phyloP scores from a whole-genome alignment of 2,113 vertebrate genomes.

The Coptodon rendalli region DNA sequence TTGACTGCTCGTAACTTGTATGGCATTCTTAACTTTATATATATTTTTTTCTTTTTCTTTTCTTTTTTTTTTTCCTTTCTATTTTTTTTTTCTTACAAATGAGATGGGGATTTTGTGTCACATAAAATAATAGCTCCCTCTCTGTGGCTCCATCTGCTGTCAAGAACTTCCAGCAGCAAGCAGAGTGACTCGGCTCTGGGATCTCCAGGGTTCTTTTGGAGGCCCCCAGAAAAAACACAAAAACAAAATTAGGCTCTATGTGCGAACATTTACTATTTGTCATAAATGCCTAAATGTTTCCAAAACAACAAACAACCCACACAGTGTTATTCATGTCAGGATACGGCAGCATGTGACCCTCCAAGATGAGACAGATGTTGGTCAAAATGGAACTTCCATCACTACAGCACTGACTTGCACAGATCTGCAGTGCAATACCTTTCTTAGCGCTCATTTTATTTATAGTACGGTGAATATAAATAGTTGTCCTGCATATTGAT shows the following conservation, averaged over 20 bases:
- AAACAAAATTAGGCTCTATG: neutral
- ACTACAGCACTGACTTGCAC: neutral
- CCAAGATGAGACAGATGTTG: neutral
- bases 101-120: neutral
- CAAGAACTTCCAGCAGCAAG: neutral
- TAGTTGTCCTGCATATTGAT: neutral
- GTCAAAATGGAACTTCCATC: neutral
- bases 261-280: neutral
- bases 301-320: neutral
- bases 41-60: neutral
- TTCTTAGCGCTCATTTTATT: neutral
- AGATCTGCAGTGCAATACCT: neutral
- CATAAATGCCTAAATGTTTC: neutral
- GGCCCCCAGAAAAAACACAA: neutral
- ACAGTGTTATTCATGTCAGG: neutral
- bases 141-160: slow-evolving; percentile 62
- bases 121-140: neutral
- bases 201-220: neutral
- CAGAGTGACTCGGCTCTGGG: neutral
- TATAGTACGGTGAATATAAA: neutral
- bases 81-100: neutral
- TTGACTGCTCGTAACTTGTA: neutral
- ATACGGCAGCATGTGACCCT: neutral
- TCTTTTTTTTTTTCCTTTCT: neutral
- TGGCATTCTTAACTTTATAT: neutral